Conservation (phyloP, 1,140 invertebrate genomes). For the Subanguina moxae region DNA sequence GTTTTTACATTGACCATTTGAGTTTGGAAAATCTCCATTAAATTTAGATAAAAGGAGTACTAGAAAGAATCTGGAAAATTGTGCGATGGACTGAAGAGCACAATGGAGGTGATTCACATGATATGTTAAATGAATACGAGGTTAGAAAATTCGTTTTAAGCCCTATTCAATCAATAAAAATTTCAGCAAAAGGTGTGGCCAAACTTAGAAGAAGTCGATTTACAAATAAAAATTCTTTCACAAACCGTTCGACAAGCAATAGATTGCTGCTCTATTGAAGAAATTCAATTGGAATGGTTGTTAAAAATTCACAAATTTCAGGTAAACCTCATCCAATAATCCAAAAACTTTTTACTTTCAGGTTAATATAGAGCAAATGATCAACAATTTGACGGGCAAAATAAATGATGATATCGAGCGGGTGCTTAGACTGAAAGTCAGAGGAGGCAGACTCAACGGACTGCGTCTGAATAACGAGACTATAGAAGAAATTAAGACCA, state of each 20-base stretch:
- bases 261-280: conserved; percentile 19
- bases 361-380: conserved; percentile 5
- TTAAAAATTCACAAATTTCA: conserved; percentile 25
- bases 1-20: no score
- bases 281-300: conserved; percentile 19
- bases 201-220: conserved; percentile 12
- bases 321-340: neutral
- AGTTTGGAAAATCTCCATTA: no score
- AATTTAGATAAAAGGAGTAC: neutral
- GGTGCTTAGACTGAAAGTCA: conserved; percentile 2
- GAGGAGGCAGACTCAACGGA: neutral
- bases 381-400: neutral
- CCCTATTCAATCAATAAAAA: neutral
- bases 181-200: conserved; percentile 22
- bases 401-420: conserved; percentile 7
- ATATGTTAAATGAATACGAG: neutral
- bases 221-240: conserved; percentile 17
- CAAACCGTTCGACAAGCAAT: conserved; percentile 15
- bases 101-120: neutral
- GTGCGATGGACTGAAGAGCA: neutral
- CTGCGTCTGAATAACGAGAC: neutral
- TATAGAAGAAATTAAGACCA: neutral
- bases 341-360: neutral
- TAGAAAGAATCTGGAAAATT: neutral
- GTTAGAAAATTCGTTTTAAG: neutral